Conservation (phyloP, 2,888 invertebrate species). For the Eupithecia pulchellata region DNA sequence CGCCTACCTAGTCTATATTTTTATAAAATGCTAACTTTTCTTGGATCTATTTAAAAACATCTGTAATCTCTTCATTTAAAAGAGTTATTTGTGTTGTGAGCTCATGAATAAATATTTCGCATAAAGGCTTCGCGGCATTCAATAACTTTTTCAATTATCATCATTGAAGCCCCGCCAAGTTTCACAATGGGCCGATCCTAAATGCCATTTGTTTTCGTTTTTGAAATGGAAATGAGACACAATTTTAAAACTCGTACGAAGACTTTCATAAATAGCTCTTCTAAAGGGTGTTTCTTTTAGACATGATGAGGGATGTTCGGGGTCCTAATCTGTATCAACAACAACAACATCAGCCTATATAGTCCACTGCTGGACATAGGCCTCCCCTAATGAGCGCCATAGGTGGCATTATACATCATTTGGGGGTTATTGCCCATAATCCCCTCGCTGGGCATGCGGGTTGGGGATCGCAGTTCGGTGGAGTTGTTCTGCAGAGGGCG, state of each 20-base stretch:
- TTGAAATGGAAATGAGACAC: constrained; percentile 25
- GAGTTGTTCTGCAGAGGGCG: too few species aligned
- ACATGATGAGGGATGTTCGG: neutral
- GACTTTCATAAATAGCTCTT: neutral
- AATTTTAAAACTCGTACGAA: constrained; percentile 19
- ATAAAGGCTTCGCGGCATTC: constrained; percentile 51
- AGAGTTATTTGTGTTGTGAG: constrained; percentile 36
- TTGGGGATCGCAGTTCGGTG: too few species aligned
- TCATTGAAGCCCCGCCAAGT: constrained; percentile 52
- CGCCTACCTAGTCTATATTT: too few species aligned
- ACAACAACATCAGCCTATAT: too few species aligned
- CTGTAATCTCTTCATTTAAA: constrained; percentile 38
- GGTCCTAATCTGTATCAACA: too few species aligned
- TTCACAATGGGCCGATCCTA: constrained; percentile 47
- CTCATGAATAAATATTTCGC: constrained; percentile 47
- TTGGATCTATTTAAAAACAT: constrained; percentile 25
- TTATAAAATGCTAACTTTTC: neutral
- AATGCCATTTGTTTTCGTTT: constrained; percentile 35
- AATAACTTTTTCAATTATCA: constrained; percentile 64
- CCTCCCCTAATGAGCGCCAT: too few species aligned
- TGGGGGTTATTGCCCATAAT: too few species aligned
- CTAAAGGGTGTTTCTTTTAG: neutral
- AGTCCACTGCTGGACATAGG: too few species aligned
- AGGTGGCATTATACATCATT: too few species aligned
- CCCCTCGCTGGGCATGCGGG: too few species aligned